phyloP scores from a whole-genome alignment of 2,888 invertebrate species.

The Trachelus iudaicus region DNA sequence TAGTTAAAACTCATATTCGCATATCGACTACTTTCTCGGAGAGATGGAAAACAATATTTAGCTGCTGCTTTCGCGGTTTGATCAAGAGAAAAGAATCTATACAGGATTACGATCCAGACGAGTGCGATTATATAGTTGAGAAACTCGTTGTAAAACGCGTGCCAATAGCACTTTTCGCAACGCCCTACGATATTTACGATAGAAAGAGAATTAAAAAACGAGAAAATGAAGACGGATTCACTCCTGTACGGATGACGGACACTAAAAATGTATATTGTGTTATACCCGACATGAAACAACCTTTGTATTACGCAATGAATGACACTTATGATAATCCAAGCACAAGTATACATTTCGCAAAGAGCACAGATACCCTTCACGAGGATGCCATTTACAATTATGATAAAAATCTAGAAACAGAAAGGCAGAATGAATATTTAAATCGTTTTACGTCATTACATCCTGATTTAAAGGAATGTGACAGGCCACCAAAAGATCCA shows the following conservation, averaged over 20 bases:
- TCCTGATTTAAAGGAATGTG: conserved; percentile 34
- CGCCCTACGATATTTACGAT: conserved; percentile 20
- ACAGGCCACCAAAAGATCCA: conserved; percentile 34
- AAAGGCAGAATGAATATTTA: conserved; percentile 7
- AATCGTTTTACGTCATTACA: conserved; percentile 30
- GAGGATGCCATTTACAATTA: neutral
- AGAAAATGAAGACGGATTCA: neutral
- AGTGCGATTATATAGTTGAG: conserved; percentile 46
- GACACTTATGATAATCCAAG: neutral
- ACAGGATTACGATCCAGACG: conserved; percentile 20
- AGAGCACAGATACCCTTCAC: neutral
- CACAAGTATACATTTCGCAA: neutral
- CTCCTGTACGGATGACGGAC: neutral
- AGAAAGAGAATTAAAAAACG: neutral
- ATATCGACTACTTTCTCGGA: neutral
- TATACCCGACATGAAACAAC: neutral
- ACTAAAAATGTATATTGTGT: neutral
- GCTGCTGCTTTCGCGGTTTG: conserved; percentile 15
- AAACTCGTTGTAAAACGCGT: conserved; percentile 45
- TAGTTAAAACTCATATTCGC: neutral
- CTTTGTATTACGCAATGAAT: neutral
- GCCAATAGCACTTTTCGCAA: conserved; percentile 35
- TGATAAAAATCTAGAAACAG: neutral
- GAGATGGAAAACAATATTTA: conserved; percentile 21
- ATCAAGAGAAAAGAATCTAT: neutral